Conservation (phyloP, 2,797 vertebrate genomes). For the Pseudocheirus occidentalis region DNA sequence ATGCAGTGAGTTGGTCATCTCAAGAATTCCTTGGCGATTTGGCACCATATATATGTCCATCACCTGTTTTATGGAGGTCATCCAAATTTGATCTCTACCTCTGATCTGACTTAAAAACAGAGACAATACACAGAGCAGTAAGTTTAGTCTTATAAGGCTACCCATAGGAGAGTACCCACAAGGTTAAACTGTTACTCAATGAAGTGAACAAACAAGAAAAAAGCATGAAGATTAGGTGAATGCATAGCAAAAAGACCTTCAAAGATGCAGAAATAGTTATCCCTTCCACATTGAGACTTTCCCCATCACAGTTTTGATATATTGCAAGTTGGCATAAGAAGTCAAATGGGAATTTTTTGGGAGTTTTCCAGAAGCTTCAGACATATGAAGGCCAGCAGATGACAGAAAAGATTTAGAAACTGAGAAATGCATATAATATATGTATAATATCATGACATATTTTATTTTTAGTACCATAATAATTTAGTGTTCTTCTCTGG, state of each 20-base stretch:
- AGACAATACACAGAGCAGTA: neutral
- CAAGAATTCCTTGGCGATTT: neutral
- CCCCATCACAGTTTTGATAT: no score
- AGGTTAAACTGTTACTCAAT: constrained; percentile 6
- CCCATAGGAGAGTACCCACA: constrained; percentile 17
- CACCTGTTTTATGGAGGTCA: neutral
- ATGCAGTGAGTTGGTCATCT: neutral
- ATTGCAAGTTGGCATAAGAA: no score
- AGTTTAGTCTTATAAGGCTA: constrained; percentile 30
- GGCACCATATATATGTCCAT: neutral
- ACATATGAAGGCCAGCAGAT: no score
- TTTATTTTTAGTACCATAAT: no score
- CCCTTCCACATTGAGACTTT: no score
- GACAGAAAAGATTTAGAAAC: no score
- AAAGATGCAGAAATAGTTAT: neutral
- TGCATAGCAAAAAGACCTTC: constrained; percentile 1
- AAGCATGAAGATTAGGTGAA: neutral
- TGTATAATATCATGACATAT: no score
- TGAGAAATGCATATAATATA: no score
- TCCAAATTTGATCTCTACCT: neutral
- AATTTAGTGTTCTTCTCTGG: no score
- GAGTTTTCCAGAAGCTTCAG: no score
- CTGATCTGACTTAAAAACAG: no score
- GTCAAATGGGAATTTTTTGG: no score
- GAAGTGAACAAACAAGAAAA: constrained; percentile 11